These are phyloP conservation scores for Agrochola lota DNA, from an alignment of 2,888 invertebrate genomes.

Conservation along the genomic window DNA sequence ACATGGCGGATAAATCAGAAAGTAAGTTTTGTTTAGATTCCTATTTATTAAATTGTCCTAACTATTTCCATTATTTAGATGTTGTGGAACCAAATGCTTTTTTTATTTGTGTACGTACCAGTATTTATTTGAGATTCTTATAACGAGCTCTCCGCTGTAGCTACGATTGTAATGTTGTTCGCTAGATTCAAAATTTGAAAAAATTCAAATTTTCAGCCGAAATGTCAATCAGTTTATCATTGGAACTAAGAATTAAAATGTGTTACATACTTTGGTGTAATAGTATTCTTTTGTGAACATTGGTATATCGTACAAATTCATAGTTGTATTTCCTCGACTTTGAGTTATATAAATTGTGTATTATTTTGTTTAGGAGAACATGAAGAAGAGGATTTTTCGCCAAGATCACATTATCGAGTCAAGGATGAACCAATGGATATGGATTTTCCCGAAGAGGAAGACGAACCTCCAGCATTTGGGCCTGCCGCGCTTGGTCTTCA, in stretches of 20 bases:
- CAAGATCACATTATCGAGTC: conserved; percentile 80
- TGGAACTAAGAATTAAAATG: conserved; percentile 71
- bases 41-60: conserved; percentile 63
- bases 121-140: conserved; percentile 48
- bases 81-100: conserved; percentile 39
- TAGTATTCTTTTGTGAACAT: conserved; percentile 11
- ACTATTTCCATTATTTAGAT: conserved; percentile 20
- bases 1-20: conserved; percentile 95
- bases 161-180: conserved; percentile 71
- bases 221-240: conserved; percentile 80
- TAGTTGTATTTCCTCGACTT: conserved; percentile 37
- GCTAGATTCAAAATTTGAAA: conserved; percentile 90
- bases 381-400: conserved; percentile 77
- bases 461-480: conserved; percentile 93
- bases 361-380: conserved; percentile 78
- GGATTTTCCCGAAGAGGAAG: conserved; percentile 92
- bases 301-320: conserved; percentile 14
- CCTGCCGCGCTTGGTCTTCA: conserved; percentile 95
- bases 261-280: conserved; percentile 32
- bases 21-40: conserved; percentile 92
- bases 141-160: conserved; percentile 47
- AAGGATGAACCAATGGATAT: conserved; percentile 92
- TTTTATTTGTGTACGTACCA: conserved; percentile 57
- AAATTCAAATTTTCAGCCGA: conserved; percentile 87
- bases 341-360: conserved; percentile 47